phyloP scores from a whole-genome alignment of 2,797 vertebrate species.

The Buphagus erythrorhynchus region DNA sequence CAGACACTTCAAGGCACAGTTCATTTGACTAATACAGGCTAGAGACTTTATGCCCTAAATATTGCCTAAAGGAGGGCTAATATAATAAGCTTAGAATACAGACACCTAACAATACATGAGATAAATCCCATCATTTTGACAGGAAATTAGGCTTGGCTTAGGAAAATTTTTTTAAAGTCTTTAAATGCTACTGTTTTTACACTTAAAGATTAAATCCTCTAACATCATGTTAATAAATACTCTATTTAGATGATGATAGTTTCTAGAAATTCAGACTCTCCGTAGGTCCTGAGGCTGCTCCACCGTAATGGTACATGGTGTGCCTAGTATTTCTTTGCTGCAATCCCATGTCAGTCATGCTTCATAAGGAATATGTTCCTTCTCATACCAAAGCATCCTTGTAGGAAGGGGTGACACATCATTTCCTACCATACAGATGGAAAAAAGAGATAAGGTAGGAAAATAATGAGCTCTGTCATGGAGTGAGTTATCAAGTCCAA shows the following conservation, averaged over 20 bases:
- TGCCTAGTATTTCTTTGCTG: background rate
- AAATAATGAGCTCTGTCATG: background rate
- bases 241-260: background rate
- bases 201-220: background rate
- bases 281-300: background rate
- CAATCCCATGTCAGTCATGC: background rate
- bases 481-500: background rate
- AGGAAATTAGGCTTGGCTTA: background rate
- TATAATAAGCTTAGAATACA: background rate
- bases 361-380: background rate
- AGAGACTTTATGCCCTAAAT: background rate
- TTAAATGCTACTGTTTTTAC: background rate
- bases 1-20: background rate
- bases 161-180: background rate
- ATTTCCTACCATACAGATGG: background rate
- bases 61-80: background rate
- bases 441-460: background rate
- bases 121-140: background rate
- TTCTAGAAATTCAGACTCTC: background rate
- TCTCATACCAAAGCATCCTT: background rate
- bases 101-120: background rate
- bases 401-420: background rate
- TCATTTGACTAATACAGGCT: background rate
- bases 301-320: background rate
- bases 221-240: background rate